phyloP scores from a whole-genome alignment of 2,113 vertebrate genomes.

The Poeciliopsis prolifica region DNA sequence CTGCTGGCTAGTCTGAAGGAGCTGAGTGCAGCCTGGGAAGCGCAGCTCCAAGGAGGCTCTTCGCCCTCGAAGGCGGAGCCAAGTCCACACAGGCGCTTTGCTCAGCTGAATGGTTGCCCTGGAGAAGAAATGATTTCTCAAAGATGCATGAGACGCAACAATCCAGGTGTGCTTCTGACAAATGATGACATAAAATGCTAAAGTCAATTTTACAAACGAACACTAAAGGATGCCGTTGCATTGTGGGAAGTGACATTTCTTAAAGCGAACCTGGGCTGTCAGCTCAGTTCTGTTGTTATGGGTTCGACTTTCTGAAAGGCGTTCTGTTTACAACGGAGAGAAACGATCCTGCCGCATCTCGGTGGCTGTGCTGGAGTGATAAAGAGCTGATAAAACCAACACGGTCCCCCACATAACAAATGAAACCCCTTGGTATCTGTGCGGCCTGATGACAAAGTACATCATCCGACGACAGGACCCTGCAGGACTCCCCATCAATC shows the following conservation, averaged over 20 bases:
- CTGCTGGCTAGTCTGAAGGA: too few relatives aligned
- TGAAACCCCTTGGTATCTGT: constrained; percentile 1
- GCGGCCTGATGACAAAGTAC: neutral
- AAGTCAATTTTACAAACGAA: too few relatives aligned
- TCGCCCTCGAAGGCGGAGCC: too few relatives aligned
- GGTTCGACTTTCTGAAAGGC: neutral
- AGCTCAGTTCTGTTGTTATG: neutral
- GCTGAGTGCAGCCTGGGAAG: too few relatives aligned
- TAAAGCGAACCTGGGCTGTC: neutral
- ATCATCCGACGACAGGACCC: neutral
- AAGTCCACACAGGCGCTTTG: too few relatives aligned
- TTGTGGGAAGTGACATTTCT: neutral
- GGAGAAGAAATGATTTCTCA: too few relatives aligned
- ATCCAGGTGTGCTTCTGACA: too few relatives aligned
- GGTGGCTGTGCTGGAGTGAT: neutral
- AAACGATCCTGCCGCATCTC: neutral
- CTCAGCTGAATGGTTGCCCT: too few relatives aligned
- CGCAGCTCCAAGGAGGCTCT: too few relatives aligned
- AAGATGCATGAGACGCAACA: too few relatives aligned
- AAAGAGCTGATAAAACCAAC: neutral
- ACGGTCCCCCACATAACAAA: neutral
- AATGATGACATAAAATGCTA: too few relatives aligned
- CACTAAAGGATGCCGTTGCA: neutral
- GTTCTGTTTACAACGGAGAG: neutral
- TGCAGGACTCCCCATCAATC: constrained; percentile 17